Percentiles rank a stretch among this genome's conserved stretches.
Conservation (phyloP, 2,888 invertebrate genomes). For the Leucophenga montana region DNA sequence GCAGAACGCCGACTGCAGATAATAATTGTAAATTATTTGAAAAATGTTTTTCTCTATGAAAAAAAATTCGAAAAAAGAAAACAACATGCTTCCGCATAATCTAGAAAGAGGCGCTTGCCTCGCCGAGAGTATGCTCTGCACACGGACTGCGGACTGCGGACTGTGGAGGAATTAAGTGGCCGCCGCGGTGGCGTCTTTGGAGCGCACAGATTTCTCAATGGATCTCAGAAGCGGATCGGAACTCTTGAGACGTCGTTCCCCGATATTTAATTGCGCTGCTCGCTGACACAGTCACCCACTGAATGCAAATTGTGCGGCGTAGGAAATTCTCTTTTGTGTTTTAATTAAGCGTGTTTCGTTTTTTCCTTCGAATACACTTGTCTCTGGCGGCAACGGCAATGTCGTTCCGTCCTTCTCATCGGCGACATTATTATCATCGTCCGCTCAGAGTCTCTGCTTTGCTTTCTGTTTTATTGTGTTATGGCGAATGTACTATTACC, state of each 20-base stretch:
- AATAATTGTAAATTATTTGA: constrained; percentile 31
- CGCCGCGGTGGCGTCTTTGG: constrained; percentile 1
- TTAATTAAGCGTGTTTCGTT: not conserved
- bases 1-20: constrained; percentile 14
- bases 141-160: no score
- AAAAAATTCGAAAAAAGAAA: not conserved
- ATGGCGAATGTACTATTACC: not conserved
- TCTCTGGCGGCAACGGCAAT: not conserved
- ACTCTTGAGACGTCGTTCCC: no score
- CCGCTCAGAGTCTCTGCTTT: not conserved
- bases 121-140: not conserved
- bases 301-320: not conserved
- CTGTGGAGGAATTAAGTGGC: no score
- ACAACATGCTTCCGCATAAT: constrained; percentile 27
- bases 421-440: no score
- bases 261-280: not conserved
- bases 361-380: not conserved
- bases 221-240: no score
- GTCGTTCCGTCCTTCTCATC: no score
- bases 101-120: not conserved
- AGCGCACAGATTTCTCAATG: constrained; percentile 3
- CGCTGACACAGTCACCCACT: constrained; percentile 1
- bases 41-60: constrained; percentile 6
- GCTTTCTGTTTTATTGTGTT: not conserved
- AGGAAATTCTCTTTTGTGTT: not conserved